These are phyloP conservation scores for Noctua comes DNA, from an alignment of 2,888 invertebrate species.

Conservation along the genomic window DNA sequence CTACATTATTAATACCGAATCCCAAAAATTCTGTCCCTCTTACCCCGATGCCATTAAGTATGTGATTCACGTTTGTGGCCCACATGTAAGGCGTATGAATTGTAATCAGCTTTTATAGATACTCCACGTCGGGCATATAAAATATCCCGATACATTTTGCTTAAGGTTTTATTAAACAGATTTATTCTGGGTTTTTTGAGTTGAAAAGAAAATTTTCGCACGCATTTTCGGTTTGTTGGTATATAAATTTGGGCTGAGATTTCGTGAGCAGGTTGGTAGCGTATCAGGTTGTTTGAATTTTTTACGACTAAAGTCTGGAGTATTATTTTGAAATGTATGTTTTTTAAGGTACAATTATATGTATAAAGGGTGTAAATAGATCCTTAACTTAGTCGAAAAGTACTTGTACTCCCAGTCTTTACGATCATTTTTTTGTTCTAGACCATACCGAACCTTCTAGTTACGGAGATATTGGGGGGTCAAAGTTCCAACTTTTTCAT, in stretches of 20 bases:
- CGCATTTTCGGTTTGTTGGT: constrained; percentile 28
- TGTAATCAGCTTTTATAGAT: constrained; percentile 62
- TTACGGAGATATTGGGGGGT: no score
- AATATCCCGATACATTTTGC: constrained; percentile 56
- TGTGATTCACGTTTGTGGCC: constrained; percentile 55
- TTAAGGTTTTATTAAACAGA: constrained; percentile 53
- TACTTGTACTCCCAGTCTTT: no score
- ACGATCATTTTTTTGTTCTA: no score
- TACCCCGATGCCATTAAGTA: constrained; percentile 43
- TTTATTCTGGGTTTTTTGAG: constrained; percentile 57
- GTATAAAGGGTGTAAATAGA: no score
- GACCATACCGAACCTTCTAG: no score
- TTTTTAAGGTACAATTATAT: not conserved
- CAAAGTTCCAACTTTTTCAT: no score
- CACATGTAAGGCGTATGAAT: constrained; percentile 58
- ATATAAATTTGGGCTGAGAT: constrained; percentile 29
- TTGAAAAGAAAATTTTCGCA: constrained; percentile 52
- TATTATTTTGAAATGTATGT: not conserved
- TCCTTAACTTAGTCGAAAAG: no score
- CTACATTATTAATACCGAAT: constrained; percentile 17
- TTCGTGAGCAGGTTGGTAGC: constrained; percentile 3
- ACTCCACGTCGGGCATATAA: constrained; percentile 58
- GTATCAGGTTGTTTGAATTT: not conserved
- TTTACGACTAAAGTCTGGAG: not conserved
- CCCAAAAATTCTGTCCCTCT: constrained; percentile 29